Evolutionary conservation across 2,888 invertebrate species (phyloP).

Genomic region (Lottia scabra): DNA sequence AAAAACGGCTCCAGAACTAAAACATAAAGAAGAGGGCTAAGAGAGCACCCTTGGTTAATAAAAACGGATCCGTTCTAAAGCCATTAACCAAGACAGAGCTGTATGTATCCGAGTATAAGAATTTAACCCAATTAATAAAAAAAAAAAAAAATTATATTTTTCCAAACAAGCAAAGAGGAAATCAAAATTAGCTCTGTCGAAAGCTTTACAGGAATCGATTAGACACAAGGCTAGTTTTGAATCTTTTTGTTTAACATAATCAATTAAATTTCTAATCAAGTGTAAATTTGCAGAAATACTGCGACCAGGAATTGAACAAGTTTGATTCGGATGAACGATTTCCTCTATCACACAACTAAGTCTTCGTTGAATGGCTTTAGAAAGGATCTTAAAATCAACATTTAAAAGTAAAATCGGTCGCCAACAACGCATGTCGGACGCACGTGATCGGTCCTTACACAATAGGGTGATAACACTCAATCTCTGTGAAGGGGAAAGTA

Average conservation of each 20-base stretch:
- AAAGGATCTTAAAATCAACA: background rate
- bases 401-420: background rate
- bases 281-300: slow-evolving; percentile 18
- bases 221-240: background rate
- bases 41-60: background rate
- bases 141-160: slow-evolving; percentile 8
- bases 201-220: background rate
- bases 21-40: slow-evolving; percentile 7
- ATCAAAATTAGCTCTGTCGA: background rate
- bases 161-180: slow-evolving; percentile 6
- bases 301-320: slow-evolving; percentile 13
- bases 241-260: slow-evolving; percentile 15
- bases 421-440: background rate
- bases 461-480: background rate
- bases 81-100: background rate
- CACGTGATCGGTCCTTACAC: background rate
- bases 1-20: slow-evolving; percentile 9
- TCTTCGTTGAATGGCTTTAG: slow-evolving; percentile 19
- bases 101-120: background rate
- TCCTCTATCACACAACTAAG: slow-evolving; percentile 10
- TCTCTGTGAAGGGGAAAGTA: background rate
- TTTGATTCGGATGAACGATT: slow-evolving; percentile 20
- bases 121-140: slow-evolving; percentile 11
- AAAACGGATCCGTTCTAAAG: background rate
- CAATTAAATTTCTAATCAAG: slow-evolving; percentile 19